These are phyloP conservation scores for Amazona ochrocephala DNA, from an alignment of 2,797 vertebrate species.

Conservation along the genomic window DNA sequence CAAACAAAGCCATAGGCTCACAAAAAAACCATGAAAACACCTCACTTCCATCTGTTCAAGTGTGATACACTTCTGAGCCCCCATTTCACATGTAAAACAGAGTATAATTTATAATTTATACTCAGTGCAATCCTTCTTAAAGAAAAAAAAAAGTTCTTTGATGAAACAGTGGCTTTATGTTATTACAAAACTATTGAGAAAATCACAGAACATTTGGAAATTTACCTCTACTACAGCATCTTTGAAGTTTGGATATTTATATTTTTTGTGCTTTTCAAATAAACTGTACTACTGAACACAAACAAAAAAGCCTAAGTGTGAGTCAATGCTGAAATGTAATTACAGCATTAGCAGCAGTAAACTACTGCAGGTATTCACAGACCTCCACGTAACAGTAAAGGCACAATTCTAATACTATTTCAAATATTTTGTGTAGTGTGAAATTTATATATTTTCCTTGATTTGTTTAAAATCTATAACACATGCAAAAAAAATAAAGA, in stretches of 20 bases:
- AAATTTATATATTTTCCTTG: conserved; percentile 44
- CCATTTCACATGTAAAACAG: conserved; percentile 78
- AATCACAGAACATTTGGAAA: conserved; percentile 75
- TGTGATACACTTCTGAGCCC: conserved; percentile 67
- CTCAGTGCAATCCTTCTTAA: conserved; percentile 59
- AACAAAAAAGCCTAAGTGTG: conserved; percentile 51
- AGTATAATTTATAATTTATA: conserved; percentile 80
- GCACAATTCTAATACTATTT: conserved; percentile 40
- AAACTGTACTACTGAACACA: conserved; percentile 44
- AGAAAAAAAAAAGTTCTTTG: conserved; percentile 67
- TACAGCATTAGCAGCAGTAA: conserved; percentile 51
- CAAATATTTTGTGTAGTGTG: conserved; percentile 35
- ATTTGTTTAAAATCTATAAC: conserved; percentile 62
- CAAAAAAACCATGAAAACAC: conserved; percentile 63
- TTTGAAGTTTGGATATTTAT: conserved; percentile 74
- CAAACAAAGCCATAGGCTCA: conserved; percentile 60
- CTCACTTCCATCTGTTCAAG: conserved; percentile 60
- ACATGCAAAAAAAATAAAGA: conserved; percentile 15
- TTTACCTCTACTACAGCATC: conserved; percentile 59
- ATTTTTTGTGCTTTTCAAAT: conserved; percentile 70
- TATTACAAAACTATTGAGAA: conserved; percentile 66
- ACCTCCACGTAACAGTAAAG: conserved; percentile 46
- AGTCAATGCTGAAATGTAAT: conserved; percentile 57
- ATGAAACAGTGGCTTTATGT: conserved; percentile 72
- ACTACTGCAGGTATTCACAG: conserved; percentile 65